Base-by-base conservation (phyloP, 64 coral and sea anemone genomes). In the Montipora foliosa region DNA sequence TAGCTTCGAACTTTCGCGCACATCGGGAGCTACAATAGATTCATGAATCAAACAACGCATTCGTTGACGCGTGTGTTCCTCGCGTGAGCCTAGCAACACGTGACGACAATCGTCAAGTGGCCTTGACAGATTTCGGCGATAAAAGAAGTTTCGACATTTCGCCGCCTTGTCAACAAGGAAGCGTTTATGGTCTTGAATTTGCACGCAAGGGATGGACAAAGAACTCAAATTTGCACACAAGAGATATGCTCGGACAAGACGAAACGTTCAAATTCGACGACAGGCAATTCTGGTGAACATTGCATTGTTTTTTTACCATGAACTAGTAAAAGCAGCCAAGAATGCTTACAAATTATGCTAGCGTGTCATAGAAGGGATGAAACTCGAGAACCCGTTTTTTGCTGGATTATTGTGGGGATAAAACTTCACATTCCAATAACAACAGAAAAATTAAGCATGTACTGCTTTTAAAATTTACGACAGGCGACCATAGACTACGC, bases 91-190 rank as follows among this genome's bases (percentile, higher is more conserved):
- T 0, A 14, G 6, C 0, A 69, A 71, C 66, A 72, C 82, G 60
- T 64, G 82, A 70, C 66, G 82, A 86, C 82, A 71, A 49, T 86
- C 47, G 17, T 49, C 44, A 19, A 47, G 67, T 68, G 47, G 25
- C 5, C 13, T 17, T 60, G 66, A 71, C 82, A 86, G 64, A 86
- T 51, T 72, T 86, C 51, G 67, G 47, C 82, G 82, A 86, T 86
- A 86, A 51, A 62, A 46, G 17, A 86, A 71, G 82, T 86, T 86
- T 71, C 48, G 66, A 70, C 71, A 86, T 86, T 86, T 68, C 46
- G 82, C 82, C 82, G 66, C 67, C 82, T 86, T 86, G 82, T 86
- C 82, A 86, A 86, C 46, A 66, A 71, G 17, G 47, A 50, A 72
- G 47, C 67, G 64, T 66, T 72, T 20, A 71, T 72, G 82, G 49